phyloP scores from a whole-genome alignment of 2,888 invertebrate species.

The Patella pellucida region DNA sequence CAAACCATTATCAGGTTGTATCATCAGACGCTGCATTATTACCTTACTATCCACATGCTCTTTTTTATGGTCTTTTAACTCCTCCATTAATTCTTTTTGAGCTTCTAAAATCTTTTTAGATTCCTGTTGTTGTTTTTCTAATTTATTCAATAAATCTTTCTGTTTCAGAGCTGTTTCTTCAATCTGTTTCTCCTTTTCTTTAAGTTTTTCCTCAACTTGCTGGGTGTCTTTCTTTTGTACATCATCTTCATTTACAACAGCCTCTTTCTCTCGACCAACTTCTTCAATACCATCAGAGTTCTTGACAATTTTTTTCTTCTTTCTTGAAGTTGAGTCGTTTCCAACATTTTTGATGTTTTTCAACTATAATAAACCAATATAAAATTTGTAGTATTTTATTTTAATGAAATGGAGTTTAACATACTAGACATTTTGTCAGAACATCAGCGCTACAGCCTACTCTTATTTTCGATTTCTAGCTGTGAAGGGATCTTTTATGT shows the following conservation, averaged over 20 bases:
- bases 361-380: neutral
- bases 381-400: too few species aligned
- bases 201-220: conserved; percentile 16
- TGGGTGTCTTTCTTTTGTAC: conserved; percentile 14
- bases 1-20: neutral
- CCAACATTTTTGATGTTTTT: conserved; percentile 2
- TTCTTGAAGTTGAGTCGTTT: neutral
- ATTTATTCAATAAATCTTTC: conserved; percentile 46
- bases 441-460: too few species aligned
- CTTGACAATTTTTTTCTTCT: neutral
- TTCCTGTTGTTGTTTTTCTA: conserved; percentile 59
- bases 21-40: neutral
- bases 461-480: too few species aligned
- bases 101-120: conserved; percentile 63
- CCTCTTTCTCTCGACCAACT: neutral
- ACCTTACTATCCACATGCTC: conserved; percentile 30
- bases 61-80: conserved; percentile 63
- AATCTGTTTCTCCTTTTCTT: conserved; percentile 31
- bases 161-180: conserved; percentile 40
- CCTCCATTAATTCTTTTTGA: conserved; percentile 63
- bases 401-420: neutral
- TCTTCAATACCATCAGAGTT: neutral
- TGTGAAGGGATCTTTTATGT: too few species aligned
- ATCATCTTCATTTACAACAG: conserved; percentile 17
- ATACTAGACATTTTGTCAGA: neutral